Evolutionary conservation across 2,888 invertebrate species (phyloP).

Genomic region (Drosophila melanosoma): DNA sequence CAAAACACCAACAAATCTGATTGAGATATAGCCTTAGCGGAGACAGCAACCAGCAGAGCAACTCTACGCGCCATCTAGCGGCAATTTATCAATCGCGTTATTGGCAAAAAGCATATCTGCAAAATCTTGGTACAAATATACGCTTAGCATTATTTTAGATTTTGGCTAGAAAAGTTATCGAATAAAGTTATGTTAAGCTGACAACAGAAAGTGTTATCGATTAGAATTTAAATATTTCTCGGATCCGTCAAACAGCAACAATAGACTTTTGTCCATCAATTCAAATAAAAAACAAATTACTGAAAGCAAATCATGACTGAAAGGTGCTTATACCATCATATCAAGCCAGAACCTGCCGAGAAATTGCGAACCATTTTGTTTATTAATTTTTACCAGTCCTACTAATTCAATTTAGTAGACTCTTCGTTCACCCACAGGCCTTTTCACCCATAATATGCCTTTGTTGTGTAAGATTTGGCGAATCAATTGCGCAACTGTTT

Average conservation of each 20-base stretch:
- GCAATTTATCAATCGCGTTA: not conserved
- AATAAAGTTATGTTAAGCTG: not conserved
- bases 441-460: not conserved
- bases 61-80: conserved; percentile 23
- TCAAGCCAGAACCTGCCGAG: not conserved
- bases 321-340: not conserved
- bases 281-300: not conserved
- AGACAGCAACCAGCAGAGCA: conserved; percentile 8
- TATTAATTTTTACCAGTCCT: not conserved
- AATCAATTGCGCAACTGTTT: conserved; percentile 46
- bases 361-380: not conserved
- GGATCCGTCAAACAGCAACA: not conserved
- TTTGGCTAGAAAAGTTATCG: not conserved
- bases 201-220: not conserved
- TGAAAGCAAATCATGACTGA: not conserved
- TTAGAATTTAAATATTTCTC: not conserved
- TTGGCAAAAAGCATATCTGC: not conserved
- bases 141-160: not conserved
- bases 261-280: not conserved
- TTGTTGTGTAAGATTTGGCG: conserved; percentile 21
- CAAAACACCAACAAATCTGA: not conserved
- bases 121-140: not conserved
- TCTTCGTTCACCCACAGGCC: not conserved
- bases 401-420: not conserved
- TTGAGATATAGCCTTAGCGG: not conserved